Evolutionary conservation across 1,140 invertebrate genomes (phyloP).

Genomic region (Saccostrea glomerata): DNA sequence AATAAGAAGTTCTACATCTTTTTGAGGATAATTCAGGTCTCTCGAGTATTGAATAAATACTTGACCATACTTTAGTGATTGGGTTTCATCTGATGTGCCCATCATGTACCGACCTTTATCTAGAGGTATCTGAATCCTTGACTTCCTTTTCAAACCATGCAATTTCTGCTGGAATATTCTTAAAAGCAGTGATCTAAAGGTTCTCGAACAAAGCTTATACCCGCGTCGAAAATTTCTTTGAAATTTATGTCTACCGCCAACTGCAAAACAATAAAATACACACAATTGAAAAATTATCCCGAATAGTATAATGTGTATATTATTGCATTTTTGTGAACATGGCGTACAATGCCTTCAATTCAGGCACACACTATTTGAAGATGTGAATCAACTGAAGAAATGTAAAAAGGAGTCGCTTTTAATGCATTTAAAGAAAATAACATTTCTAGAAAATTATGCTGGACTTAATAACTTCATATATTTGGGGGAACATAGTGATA

Average conservation of each 20-base stretch:
- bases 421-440: too few species aligned
- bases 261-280: neutral
- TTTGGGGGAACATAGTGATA: too few species aligned
- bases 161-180: constrained; percentile 42
- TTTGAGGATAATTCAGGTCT: neutral
- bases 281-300: too few species aligned
- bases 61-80: constrained; percentile 40
- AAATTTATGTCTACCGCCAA: constrained; percentile 14
- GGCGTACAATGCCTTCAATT: too few species aligned
- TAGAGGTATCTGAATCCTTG: constrained; percentile 20
- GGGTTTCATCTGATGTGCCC: constrained; percentile 42
- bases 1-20: neutral
- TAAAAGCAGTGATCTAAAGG: constrained; percentile 37
- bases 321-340: too few species aligned
- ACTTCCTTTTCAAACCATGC: neutral
- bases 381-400: too few species aligned
- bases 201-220: constrained; percentile 34
- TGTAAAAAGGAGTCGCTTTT: too few species aligned
- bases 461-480: too few species aligned
- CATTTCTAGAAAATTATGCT: too few species aligned
- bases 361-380: too few species aligned
- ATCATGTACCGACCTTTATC: constrained; percentile 36
- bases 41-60: constrained; percentile 35
- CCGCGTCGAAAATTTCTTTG: neutral
- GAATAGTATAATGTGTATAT: too few species aligned